Conservation (phyloP, 2,113 vertebrate genomes). For the Thermophis baileyi region DNA sequence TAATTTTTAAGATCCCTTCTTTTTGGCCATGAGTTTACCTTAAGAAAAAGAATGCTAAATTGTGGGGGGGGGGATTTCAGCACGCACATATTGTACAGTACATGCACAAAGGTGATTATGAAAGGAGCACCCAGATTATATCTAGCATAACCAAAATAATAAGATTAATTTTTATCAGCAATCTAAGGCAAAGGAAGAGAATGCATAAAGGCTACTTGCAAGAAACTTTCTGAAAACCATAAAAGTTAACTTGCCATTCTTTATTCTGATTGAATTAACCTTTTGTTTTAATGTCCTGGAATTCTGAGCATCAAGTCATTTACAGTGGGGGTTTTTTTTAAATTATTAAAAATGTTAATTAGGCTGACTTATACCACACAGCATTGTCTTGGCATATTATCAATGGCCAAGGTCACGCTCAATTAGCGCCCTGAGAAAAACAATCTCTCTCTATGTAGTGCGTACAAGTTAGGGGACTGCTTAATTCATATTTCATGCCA, state of each 20-base stretch:
- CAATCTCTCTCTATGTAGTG: slow-evolving; percentile 27
- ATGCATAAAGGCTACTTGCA: not conserved
- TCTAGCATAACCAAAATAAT: not conserved
- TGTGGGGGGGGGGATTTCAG: not conserved
- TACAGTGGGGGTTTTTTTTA: slow-evolving; percentile 18
- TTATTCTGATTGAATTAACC: slow-evolving; percentile 24
- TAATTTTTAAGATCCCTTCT: not conserved
- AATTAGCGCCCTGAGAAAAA: slow-evolving; percentile 8
- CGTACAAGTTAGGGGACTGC: slow-evolving; percentile 23
- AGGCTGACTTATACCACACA: slow-evolving; percentile 47
- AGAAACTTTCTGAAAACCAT: not conserved
- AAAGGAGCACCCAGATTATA: not conserved
- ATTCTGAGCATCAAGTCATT: slow-evolving; percentile 39
- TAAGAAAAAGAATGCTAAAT: not conserved
- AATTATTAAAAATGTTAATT: slow-evolving; percentile 43
- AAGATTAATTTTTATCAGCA: not conserved
- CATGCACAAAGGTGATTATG: not conserved
- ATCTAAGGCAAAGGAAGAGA: not conserved
- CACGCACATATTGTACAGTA: not conserved
- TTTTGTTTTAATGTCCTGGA: slow-evolving; percentile 18
- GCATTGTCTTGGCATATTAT: slow-evolving; percentile 28
- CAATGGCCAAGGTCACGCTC: slow-evolving; percentile 34
- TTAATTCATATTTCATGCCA: slow-evolving; percentile 3
- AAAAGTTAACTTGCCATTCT: not conserved
- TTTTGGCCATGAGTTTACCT: not conserved